Evolutionary conservation across 2,797 vertebrate genomes (phyloP).

Genomic region (Catharus ustulatus): DNA sequence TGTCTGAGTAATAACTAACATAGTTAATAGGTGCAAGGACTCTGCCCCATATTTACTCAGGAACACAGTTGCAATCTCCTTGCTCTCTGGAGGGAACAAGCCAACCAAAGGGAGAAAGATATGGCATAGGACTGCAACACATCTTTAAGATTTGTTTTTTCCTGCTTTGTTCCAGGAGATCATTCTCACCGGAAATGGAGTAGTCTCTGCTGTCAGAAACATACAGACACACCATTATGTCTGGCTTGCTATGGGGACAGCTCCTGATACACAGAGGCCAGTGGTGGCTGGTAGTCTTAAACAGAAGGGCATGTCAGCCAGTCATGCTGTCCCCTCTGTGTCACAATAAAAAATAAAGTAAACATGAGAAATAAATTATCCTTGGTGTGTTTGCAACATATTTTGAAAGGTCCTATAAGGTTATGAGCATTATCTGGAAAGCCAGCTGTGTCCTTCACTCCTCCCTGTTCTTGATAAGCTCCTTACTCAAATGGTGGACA

Average conservation of each 20-base stretch:
- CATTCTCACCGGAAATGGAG: constrained; percentile 33
- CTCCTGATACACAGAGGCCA: not conserved
- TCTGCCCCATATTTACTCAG: not conserved
- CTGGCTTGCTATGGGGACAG: not conserved
- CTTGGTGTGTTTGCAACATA: not conserved
- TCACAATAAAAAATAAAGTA: not conserved
- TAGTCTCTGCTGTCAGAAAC: not conserved
- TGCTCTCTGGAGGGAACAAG: not conserved
- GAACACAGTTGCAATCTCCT: not conserved
- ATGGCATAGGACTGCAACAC: not conserved
- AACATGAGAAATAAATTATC: not conserved
- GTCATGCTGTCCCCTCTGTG: not conserved
- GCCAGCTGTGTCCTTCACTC: constrained; percentile 19
- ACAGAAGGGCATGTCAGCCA: not conserved
- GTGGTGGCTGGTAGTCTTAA: not conserved
- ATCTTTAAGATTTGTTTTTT: constrained; percentile 12
- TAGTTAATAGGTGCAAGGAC: not conserved
- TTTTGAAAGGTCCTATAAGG: constrained; percentile 41
- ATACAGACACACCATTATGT: not conserved
- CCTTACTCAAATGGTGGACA: not conserved
- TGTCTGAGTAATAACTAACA: not conserved
- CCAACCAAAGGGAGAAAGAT: not conserved
- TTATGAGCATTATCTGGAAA: constrained; percentile 59
- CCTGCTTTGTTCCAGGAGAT: constrained; percentile 6
- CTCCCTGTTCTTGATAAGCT: constrained; percentile 25